Evolutionary conservation across 2,888 invertebrate genomes (phyloP), one percentile per base, ranked within the genome.

Genomic region (Rhaphigaster nebulosa): DNA sequence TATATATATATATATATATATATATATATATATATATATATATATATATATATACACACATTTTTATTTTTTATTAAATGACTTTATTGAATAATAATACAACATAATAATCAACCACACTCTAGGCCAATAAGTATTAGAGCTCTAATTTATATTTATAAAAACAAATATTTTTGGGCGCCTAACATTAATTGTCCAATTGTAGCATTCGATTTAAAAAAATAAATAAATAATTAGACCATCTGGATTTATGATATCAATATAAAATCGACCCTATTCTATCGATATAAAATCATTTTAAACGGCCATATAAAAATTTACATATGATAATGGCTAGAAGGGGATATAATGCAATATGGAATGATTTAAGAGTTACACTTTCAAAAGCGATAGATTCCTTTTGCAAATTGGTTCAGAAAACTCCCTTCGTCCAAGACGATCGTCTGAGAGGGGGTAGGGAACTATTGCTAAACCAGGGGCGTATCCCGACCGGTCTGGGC

Each of bases 401-500:
- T 38, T 26, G 41, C 80, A 41, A 80, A 80, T 80, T 80, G 26
- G 80, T 41, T 41, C 8, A 80, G 80, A 80, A 41, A 80, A 80
- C 38, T 38, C 76, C 38, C 13, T 38, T 20, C 18, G 23, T 29
- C 15, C 52, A 20, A 6, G 18, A 54, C 5, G 54, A 34, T n/a
- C 6, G 26, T 6, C 29, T 23, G 20, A 10, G 50, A 23, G 54
- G 52, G 34, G 29, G 23, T 2, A 12, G 87, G 29, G 29, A n/a
- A 56, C 38, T 4, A 34, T 88, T 88, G 88, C 88, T 60, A 88
- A 56, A 88, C 56, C 88, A 3, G 56, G 60, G 89, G 89, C 89
- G 89, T 89, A 45, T 34, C 45, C 88, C 50, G 89, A 89, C 89
- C 89, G 89, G 89, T 89, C 89, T 89, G 89, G 89, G 89, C 70